Evolutionary conservation across 2,113 vertebrate genomes (phyloP).

Genomic region (Petrocephalus microphthalmus): DNA sequence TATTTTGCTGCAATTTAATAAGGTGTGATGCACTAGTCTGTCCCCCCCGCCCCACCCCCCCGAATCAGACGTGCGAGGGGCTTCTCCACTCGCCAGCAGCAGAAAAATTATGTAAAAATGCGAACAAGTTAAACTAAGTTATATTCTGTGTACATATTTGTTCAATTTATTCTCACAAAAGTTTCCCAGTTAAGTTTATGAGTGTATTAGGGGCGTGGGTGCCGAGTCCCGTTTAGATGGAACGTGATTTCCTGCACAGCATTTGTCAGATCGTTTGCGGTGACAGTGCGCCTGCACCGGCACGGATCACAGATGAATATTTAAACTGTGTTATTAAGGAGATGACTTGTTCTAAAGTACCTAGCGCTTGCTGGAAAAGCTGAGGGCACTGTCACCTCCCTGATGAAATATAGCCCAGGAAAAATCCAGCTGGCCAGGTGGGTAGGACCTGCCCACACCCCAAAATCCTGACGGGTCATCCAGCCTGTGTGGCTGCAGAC

Average conservation of each 20-base stretch:
- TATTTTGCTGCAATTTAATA: not conserved
- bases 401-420: not conserved
- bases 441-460: not conserved
- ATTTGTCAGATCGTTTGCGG: not conserved
- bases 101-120: not conserved
- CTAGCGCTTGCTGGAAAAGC: not conserved
- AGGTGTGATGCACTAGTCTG: not conserved
- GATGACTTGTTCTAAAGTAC: not conserved
- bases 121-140: constrained; percentile 4
- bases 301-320: not conserved
- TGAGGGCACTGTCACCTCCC: not conserved
- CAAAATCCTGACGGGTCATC: not conserved
- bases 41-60: not conserved
- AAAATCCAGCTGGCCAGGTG: not conserved
- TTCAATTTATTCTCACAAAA: constrained; percentile 1
- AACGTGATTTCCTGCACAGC: not conserved
- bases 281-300: not conserved
- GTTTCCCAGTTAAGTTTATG: not conserved
- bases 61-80: not conserved
- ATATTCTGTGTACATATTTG: not conserved
- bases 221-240: not conserved
- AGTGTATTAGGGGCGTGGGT: not conserved
- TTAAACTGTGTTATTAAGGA: not conserved
- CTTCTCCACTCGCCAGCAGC: not conserved
- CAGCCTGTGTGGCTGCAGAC: not conserved